Conservation (phyloP, 2,113 vertebrate genomes). For the Ia io region DNA sequence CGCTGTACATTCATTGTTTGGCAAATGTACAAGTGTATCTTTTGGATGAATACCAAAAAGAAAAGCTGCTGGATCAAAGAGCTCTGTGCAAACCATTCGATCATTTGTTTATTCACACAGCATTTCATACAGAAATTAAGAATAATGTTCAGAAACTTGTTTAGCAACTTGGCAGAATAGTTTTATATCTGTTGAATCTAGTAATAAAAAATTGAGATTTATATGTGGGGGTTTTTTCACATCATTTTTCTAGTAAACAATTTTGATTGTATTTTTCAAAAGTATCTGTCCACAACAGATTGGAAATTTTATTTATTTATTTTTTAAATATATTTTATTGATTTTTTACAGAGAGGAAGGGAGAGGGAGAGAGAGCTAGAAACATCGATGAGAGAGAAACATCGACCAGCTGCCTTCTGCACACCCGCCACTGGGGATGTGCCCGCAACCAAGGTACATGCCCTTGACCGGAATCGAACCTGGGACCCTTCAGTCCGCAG, state of each 20-base stretch:
- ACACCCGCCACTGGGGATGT: too few species aligned
- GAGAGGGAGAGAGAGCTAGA: too few species aligned
- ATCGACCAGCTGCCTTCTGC: too few species aligned
- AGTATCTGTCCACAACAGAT: not conserved
- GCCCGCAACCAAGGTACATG: too few species aligned
- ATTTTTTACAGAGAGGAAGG: too few species aligned
- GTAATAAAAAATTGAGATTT: not conserved
- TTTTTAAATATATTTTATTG: too few species aligned
- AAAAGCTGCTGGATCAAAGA: not conserved
- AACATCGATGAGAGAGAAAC: too few species aligned
- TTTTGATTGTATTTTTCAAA: conserved; percentile 20
- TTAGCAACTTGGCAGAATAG: not conserved
- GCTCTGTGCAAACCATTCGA: not conserved
- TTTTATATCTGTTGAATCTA: not conserved
- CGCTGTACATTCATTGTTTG: not conserved
- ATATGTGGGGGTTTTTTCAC: not conserved
- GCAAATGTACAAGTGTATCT: not conserved
- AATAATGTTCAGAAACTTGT: not conserved
- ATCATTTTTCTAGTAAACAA: not conserved
- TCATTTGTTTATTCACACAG: not conserved
- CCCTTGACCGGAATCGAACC: too few species aligned
- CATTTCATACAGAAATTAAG: not conserved
- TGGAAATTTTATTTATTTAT: not conserved
- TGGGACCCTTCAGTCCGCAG: too few species aligned
- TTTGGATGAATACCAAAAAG: not conserved